Percentiles rank a stretch among this genome's conserved stretches.
Conservation (phyloP, 2,797 vertebrate genomes). For the Lepus oiostolus region DNA sequence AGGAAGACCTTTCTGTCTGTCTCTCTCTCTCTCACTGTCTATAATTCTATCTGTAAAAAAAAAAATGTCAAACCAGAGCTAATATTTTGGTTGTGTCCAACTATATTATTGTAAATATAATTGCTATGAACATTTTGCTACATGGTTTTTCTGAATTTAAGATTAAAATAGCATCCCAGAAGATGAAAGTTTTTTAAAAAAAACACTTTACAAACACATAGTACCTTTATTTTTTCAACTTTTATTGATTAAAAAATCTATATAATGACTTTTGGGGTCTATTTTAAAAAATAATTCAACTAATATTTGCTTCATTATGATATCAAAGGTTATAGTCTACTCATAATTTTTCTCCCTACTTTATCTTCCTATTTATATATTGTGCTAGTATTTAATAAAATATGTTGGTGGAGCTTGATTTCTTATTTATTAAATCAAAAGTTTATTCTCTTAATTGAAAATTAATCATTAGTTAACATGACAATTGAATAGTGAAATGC, state of each 20-base stretch:
- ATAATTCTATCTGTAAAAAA: too few relatives aligned
- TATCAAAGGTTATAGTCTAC: not conserved
- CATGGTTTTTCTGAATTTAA: constrained; percentile 30
- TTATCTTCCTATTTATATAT: constrained; percentile 29
- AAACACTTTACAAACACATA: not conserved
- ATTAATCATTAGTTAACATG: constrained; percentile 63
- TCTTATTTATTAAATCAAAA: constrained; percentile 48
- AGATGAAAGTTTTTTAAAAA: not conserved
- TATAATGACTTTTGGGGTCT: not conserved
- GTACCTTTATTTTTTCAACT: constrained; percentile 9
- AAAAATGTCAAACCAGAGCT: constrained; percentile 8
- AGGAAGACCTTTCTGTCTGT: too few relatives aligned
- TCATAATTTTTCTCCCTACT: not conserved
- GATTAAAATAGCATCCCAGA: constrained; percentile 10
- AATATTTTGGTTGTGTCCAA: constrained; percentile 1
- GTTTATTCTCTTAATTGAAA: constrained; percentile 63
- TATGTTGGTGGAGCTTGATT: constrained; percentile 24
- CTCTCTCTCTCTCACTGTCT: too few relatives aligned
- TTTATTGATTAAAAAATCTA: not conserved
- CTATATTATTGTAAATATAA: constrained; percentile 2
- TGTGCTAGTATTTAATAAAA: constrained; percentile 23
- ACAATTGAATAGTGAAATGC: constrained; percentile 49
- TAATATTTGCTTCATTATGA: constrained; percentile 60
- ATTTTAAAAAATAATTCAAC: constrained; percentile 21
- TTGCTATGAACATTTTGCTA: not conserved